A percentile compares a stretch with the other conserved stretches of the same genome.
Conservation (phyloP, 1,140 invertebrate genomes). For the Lepidurus packardi region DNA sequence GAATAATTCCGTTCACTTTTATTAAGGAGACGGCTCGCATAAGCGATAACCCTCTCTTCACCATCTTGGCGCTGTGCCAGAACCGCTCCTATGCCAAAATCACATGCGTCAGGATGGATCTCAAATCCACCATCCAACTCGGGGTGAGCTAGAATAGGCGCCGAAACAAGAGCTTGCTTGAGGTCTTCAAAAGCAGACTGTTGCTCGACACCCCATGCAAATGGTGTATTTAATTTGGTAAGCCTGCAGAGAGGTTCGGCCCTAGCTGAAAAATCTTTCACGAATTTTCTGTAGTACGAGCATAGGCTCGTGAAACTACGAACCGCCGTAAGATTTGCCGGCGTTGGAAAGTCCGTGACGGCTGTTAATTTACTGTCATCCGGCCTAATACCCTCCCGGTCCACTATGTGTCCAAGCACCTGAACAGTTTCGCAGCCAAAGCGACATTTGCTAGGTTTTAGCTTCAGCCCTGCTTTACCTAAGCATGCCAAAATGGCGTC, state of each 20-base stretch:
- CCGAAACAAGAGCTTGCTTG: conserved; percentile 36
- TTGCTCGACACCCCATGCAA: background rate
- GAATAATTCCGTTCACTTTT: conserved; percentile 43
- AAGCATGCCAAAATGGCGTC: background rate
- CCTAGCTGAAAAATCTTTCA: conserved; percentile 37
- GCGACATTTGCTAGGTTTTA: background rate
- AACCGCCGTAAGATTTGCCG: conserved; percentile 15
- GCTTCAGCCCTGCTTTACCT: background rate
- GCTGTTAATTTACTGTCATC: conserved; percentile 31
- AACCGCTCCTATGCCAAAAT: conserved; percentile 41
- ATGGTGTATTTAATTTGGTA: conserved; percentile 32
- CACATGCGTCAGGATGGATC: conserved; percentile 40
- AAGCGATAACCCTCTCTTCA: conserved; percentile 39
- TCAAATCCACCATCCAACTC: conserved; percentile 37
- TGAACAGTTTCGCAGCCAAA: conserved; percentile 28
- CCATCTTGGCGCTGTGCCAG: conserved; percentile 40
- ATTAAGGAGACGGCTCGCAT: conserved; percentile 42
- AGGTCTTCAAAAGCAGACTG: conserved; percentile 27
- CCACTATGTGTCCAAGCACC: conserved; percentile 33
- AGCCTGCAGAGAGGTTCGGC: conserved; percentile 35
- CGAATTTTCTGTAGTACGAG: conserved; percentile 36
- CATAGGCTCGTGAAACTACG: conserved; percentile 26
- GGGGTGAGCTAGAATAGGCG: conserved; percentile 38
- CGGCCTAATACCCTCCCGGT: background rate
- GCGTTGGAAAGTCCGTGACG: conserved; percentile 23